These are phyloP conservation scores for Leptinotarsa undecemlineata DNA, from an alignment of 1,140 invertebrate species.

Conservation along the genomic window DNA sequence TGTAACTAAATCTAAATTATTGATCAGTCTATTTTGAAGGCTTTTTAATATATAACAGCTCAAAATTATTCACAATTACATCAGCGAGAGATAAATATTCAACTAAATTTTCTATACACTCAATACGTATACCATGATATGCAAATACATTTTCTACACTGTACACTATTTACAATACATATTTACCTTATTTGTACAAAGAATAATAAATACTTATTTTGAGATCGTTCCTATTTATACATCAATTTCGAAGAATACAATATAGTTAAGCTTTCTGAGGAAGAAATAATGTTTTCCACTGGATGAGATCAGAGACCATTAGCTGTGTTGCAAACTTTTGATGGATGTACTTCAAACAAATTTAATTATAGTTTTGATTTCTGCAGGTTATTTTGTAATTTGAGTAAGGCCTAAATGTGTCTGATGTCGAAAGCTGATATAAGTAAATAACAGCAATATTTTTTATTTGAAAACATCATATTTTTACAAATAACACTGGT, in stretches of 20 bases:
- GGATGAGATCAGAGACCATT: too few species aligned
- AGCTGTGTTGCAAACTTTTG: too few species aligned
- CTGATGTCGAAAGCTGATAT: too few species aligned
- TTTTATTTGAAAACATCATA: too few species aligned
- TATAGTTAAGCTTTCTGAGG: background rate
- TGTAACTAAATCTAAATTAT: conserved; percentile 34
- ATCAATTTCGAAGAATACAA: background rate
- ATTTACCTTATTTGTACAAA: conserved; percentile 10
- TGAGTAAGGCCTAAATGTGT: too few species aligned
- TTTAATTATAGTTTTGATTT: too few species aligned
- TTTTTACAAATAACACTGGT: too few species aligned
- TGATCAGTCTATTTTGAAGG: conserved; percentile 43
- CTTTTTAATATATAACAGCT: conserved; percentile 22
- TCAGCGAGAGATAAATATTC: background rate
- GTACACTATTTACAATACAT: conserved; percentile 21
- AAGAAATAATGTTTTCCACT: too few species aligned
- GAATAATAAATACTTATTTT: conserved; percentile 15
- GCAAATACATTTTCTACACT: conserved; percentile 25
- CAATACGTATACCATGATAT: conserved; percentile 31
- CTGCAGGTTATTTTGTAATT: too few species aligned
- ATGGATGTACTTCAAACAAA: too few species aligned
- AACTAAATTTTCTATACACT: conserved; percentile 11
- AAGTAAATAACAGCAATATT: too few species aligned
- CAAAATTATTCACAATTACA: conserved; percentile 11
- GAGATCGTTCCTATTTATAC: conserved; percentile 4